Base-by-base conservation (phyloP, 2,888 invertebrate genomes). In the Podotricha telesiphe region DNA sequence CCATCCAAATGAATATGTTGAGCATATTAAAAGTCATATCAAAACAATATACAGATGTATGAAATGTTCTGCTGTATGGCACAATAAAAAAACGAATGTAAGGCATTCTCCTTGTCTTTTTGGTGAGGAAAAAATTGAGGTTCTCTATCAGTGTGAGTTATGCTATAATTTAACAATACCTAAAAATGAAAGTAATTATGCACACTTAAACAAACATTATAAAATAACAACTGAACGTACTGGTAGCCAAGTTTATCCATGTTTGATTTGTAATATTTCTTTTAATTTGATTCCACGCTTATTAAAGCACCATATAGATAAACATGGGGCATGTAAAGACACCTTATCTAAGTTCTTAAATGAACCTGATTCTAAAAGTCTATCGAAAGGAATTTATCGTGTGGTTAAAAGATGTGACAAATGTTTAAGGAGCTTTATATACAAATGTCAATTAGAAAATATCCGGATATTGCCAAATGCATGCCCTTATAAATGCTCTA, bases 21-120 rank as follows among this genome's bases (percentile, higher is more conserved):
- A 84, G 0, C 94, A 95, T 79, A 89, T 94, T 79, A 86, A 81
- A 67, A 76, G 76, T 19, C 94, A 94, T 76, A 78, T 94, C 63
- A 86, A 86, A 76, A 82, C 82, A 81, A 81, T 91, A 62, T 90
- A 76, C 73, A 91, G 88, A 75, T 94, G 94, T 75, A 82, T 85
- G 51, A 72, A 76, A 28, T 94, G 94, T 78, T 82, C 85, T 37
- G 80, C 85, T 17, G 86, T 86, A 64, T 94, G 92, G 81, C 87
- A 84, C 48, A 88, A 79, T 75, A 82, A 87, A 53, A 56, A 63
- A 42, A 22, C 59, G 5, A 65, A 68, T 48, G 48, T 15, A 10
- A 58, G 61, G 50, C 73, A 73, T 69, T 63, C 65, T 10, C 48
- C 19, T 17, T 73, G 72, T 68, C 59, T 58, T 11, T 28, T 17